phyloP scores from a whole-genome alignment of 1,140 invertebrate species.

The Palaemon carinicauda region DNA sequence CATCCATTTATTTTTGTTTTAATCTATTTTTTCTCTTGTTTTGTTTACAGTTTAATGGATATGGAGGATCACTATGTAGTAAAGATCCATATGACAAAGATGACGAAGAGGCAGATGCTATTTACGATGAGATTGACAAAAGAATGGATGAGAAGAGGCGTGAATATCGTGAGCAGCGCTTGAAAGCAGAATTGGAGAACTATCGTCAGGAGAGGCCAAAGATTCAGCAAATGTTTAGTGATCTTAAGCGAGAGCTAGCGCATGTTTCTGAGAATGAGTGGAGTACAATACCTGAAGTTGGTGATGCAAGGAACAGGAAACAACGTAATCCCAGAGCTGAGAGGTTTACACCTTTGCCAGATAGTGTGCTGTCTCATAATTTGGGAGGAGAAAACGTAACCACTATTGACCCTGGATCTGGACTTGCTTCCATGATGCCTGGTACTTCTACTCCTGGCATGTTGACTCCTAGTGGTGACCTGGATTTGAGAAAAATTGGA shows the following conservation, averaged over 20 bases:
- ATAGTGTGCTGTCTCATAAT: slow-evolving; percentile 92
- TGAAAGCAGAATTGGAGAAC: slow-evolving; percentile 84
- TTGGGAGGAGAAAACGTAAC: slow-evolving; percentile 83
- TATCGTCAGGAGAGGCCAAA: slow-evolving; percentile 99
- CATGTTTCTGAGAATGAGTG: slow-evolving; percentile 92
- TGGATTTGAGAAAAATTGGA: slow-evolving; percentile 98
- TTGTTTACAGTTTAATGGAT: slow-evolving; percentile 85
- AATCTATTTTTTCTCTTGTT: not conserved
- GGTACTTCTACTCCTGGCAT: slow-evolving; percentile 78
- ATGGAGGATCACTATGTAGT: slow-evolving; percentile 96
- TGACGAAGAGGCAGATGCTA: slow-evolving; percentile 98
- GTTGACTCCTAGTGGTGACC: slow-evolving; percentile 84
- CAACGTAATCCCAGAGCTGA: slow-evolving; percentile 94
- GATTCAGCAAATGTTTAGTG: slow-evolving; percentile 99
- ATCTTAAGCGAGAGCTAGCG: slow-evolving; percentile 92
- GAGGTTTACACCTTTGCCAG: slow-evolving; percentile 96
- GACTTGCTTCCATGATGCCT: slow-evolving; percentile 76
- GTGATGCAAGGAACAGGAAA: slow-evolving; percentile 97
- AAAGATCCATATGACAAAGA: slow-evolving; percentile 99
- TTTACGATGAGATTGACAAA: slow-evolving; percentile 98
- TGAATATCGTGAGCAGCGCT: slow-evolving; percentile 86
- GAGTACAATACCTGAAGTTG: slow-evolving; percentile 97
- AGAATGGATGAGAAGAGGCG: slow-evolving; percentile 99
- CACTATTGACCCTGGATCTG: slow-evolving; percentile 85
- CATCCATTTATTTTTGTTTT: not conserved